phyloP scores from a whole-genome alignment of 2,113 vertebrate species.

The Chamaea fasciata region DNA sequence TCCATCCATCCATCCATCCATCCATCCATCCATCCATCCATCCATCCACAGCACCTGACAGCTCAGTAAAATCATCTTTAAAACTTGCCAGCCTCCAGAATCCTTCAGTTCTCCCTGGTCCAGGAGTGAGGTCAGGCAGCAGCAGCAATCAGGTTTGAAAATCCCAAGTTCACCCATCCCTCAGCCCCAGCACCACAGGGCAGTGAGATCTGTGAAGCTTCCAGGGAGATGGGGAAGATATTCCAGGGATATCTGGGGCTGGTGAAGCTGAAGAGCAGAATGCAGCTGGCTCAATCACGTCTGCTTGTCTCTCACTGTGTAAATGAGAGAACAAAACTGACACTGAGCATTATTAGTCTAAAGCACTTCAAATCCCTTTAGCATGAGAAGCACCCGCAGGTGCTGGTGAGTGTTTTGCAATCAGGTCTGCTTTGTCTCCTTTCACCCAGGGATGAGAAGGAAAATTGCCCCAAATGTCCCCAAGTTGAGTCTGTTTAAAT shows the following conservation, averaged over 20 bases:
- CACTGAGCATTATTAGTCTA: neutral
- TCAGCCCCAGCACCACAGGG: neutral
- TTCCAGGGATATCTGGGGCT: neutral
- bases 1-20: neutral
- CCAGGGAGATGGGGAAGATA: neutral
- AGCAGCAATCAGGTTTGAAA: neutral
- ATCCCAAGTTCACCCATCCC: neutral
- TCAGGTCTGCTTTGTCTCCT: slow-evolving; percentile 18
- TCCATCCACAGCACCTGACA: neutral
- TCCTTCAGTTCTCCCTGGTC: neutral
- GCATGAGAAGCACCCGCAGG: neutral
- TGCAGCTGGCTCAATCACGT: neutral
- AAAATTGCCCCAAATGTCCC: neutral
- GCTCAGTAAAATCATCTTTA: neutral
- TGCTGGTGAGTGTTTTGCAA: neutral
- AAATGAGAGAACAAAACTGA: neutral
- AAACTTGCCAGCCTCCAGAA: neutral
- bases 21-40: neutral
- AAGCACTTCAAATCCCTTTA: neutral
- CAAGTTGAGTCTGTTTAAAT: neutral
- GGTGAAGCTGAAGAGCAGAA: neutral
- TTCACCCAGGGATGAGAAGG: neutral
- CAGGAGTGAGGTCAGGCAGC: neutral
- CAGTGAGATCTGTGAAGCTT: neutral
- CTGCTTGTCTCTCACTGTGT: neutral